Percentiles rank a stretch among this genome's conserved stretches.
Conservation (phyloP, 37 sponge, comb jelly and placozoan species). For the Chondrilla cf. caribensis region DNA sequence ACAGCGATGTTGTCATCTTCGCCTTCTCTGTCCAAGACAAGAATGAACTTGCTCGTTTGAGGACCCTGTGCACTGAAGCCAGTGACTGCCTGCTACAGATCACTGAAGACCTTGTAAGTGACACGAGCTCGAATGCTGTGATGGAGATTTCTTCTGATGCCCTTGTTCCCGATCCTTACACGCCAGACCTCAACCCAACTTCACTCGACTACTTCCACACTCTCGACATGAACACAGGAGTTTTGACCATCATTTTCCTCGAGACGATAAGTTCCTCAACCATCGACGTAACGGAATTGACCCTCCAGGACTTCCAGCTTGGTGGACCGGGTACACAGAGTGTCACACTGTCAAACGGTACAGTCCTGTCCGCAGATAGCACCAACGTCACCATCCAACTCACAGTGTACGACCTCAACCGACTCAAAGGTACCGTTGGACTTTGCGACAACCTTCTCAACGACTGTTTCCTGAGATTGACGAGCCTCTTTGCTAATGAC, state of each 20-base stretch:
- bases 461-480: conserved; percentile 76
- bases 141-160: conserved; percentile 21
- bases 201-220: conserved; percentile 47
- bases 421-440: conserved; percentile 42
- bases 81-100: conserved; percentile 51
- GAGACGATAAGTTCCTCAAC: conserved; percentile 76
- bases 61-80: conserved; percentile 52
- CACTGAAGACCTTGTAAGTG: conserved; percentile 47
- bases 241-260: conserved; percentile 58
- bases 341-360: conserved; percentile 67
- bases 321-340: conserved; percentile 2
- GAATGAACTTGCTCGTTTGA: conserved; percentile 67
- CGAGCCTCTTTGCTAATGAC: conserved; percentile 68
- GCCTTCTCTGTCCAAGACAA: conserved; percentile 55
- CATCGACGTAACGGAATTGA: conserved; percentile 49
- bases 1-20: conserved; percentile 48
- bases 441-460: conserved; percentile 36
- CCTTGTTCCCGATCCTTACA: conserved; percentile 28
- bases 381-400: conserved; percentile 55
- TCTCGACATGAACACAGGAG: conserved; percentile 75
- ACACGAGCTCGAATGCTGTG: conserved; percentile 71
- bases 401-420: conserved; percentile 65
- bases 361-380: conserved; percentile 55
- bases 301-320: conserved; percentile 53
- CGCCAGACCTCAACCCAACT: conserved; percentile 53